A percentile compares a stretch with the other conserved stretches of the same genome.
Conservation (phyloP, 2,888 invertebrate species). For the Corythucha ciliata region DNA sequence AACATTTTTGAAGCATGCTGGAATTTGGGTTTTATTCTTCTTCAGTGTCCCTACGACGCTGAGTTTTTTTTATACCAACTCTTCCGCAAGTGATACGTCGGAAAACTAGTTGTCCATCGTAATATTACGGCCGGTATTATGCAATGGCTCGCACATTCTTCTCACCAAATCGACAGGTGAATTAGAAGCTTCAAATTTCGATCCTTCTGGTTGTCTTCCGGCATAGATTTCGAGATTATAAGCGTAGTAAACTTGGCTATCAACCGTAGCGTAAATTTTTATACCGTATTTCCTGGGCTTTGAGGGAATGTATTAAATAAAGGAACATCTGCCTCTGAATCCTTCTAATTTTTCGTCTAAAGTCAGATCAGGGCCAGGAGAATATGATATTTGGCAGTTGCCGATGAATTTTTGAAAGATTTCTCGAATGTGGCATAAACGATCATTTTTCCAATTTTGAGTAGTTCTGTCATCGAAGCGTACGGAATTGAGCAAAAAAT, state of each 20-base stretch:
- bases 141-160: slow-evolving; percentile 33
- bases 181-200: not conserved
- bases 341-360: slow-evolving; percentile 13
- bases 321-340: slow-evolving; percentile 8
- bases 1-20: slow-evolving; percentile 7
- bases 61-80: slow-evolving; percentile 9
- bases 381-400: slow-evolving; percentile 5
- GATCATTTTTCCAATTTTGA: not conserved
- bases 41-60: slow-evolving; percentile 13
- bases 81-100: slow-evolving; percentile 34
- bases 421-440: not conserved
- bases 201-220: slow-evolving; percentile 18
- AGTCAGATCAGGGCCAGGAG: slow-evolving; percentile 3
- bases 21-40: slow-evolving; percentile 23
- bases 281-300: slow-evolving; percentile 14
- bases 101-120: slow-evolving; percentile 38
- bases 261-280: slow-evolving; percentile 7
- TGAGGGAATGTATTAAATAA: not conserved
- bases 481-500: not conserved
- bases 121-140: slow-evolving; percentile 36
- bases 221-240: slow-evolving; percentile 16
- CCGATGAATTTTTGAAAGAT: not conserved
- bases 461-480: slow-evolving; percentile 4
- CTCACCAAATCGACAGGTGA: slow-evolving; percentile 36
- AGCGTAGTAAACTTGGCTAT: slow-evolving; percentile 14